Base-by-base conservation (phyloP, 1,140 invertebrate species). In the Parasteatoda tepidariorum region DNA sequence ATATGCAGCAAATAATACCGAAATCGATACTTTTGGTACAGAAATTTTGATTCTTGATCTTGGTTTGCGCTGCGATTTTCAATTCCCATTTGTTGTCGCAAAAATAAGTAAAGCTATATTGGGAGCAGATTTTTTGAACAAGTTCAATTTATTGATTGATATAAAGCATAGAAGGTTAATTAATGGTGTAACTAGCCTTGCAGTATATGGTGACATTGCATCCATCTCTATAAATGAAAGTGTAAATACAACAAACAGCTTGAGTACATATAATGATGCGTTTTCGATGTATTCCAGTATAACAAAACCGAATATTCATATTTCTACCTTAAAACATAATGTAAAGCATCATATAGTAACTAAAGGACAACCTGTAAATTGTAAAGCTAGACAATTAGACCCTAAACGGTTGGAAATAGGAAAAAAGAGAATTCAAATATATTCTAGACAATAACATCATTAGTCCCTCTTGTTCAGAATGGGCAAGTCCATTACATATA, bases 401-500 rank as follows among this genome's bases (percentile, higher is more conserved):
- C 38, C 67, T 15, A 41, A 34, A 61, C 28, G 15, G 18, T 26
- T 83, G 3, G 5, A 73, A 7, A 11, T 83, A 57, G 31, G 57
- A n/a, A 2, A 83, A 74, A 15, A 26, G 59, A 34, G 70, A 83
- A 62, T 83, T 75, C n/a, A 4, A 55, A 13, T 74, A 18, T 33
- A 71, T 74, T 59, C 28, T 67, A 0, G 59, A 74, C 2, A 64
- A 74, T 41, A 26, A 55, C 83, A 78, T 78, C 9, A 87, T 48
- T 57, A 71, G 33, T 64, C 78, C 54, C 76, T 28, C 73, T 86
- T 22, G 87, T 86, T 68, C 30, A 54, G 22, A 66, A 0, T 92
- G 90, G 89, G 48, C 26, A 22, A 68, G 71, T 38, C 86, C 86
- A 6, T 55, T 87, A 6, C 85, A 86, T 28, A 26, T 88, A 18